Evolutionary conservation across 1,140 invertebrate species (phyloP), one percentile per base, ranked within the genome.

Genomic region (Drosophila sp.): DNA sequence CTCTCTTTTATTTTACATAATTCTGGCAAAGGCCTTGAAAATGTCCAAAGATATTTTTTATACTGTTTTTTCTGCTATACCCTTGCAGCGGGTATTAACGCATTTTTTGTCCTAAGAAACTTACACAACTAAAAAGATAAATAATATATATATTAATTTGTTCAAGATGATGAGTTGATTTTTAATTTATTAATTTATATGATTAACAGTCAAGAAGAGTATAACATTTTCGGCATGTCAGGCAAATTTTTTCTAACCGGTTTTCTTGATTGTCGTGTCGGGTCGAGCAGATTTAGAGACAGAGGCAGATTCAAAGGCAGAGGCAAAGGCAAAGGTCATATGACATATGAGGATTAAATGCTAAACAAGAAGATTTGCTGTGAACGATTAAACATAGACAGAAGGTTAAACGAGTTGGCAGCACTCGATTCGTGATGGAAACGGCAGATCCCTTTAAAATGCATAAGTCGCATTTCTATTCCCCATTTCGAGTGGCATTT

Each of bases 1-100:
- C 29, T 61, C 16, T 32, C 66, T 54, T 50, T 45, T 70, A 50
- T 63, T 70, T 70, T 63, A 70, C 48, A 70, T 70, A 70, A 70
- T 70, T 53, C 58, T 51, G 57, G 48, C 18, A 43, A 48, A 51
- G 66, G 57, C 66, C 66, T 70, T 62, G 66, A 69, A 61, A 69
- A 43, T 45, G 48, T 48, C 58, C 34, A 56, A 56, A 18, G 21
- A 14, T 51, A 36, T 51, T 67, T 21, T 21, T 21, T 21, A 21
- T 21, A 21, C 21, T 21, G 1, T 2, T 21, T 21, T 21, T 21
- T 21, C 1, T n/a, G n/a, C n/a, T 21, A 21, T 21, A 21, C 21
- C 21, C 21, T 21, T n/a, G n/a, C n/a, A n/a, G n/a, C n/a, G n/a
- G n/a, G n/a, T n/a, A n/a, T n/a, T n/a, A n/a, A n/a, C n/a, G n/a